Percentiles rank a stretch among this genome's conserved stretches.
phyloP scores from a whole-genome alignment of 2,888 invertebrate species.

The Limnephilus marmoratus region DNA sequence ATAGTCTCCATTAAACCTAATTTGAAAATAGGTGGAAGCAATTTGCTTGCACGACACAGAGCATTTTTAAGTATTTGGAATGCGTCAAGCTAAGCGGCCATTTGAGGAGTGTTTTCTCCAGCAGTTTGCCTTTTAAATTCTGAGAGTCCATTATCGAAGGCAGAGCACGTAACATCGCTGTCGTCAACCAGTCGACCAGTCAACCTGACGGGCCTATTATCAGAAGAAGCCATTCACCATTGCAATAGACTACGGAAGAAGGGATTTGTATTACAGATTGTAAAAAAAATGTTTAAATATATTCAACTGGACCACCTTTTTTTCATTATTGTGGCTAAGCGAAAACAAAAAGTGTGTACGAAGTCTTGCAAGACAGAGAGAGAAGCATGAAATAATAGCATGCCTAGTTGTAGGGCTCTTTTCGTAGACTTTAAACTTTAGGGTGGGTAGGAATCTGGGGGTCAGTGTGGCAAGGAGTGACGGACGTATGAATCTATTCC shows the following conservation, averaged over 20 bases:
- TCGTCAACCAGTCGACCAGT: neutral
- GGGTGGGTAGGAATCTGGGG: too few species aligned
- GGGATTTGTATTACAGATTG: neutral
- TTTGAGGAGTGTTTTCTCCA: neutral
- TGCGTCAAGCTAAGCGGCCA: conserved; percentile 28
- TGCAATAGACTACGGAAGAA: neutral
- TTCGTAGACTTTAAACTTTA: too few species aligned
- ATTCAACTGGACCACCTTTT: too few species aligned
- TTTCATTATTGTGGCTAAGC: too few species aligned
- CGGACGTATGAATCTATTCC: too few species aligned
- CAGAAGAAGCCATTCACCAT: conserved; percentile 39
- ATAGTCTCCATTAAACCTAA: neutral
- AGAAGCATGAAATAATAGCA: too few species aligned
- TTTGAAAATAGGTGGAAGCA: neutral
- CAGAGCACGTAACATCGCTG: neutral
- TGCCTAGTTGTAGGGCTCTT: too few species aligned
- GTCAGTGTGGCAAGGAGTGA: too few species aligned
- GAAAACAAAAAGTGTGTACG: too few species aligned
- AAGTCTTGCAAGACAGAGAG: too few species aligned
- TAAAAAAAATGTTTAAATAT: too few species aligned
- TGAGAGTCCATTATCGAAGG: conserved; percentile 8
- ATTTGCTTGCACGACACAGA: conserved; percentile 23
- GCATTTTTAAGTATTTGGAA: conserved; percentile 8
- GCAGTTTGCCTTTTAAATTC: conserved; percentile 28
- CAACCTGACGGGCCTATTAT: conserved; percentile 41